Base-by-base conservation (phyloP, 2,888 invertebrate genomes). In the Drosophila aldrichi region DNA sequence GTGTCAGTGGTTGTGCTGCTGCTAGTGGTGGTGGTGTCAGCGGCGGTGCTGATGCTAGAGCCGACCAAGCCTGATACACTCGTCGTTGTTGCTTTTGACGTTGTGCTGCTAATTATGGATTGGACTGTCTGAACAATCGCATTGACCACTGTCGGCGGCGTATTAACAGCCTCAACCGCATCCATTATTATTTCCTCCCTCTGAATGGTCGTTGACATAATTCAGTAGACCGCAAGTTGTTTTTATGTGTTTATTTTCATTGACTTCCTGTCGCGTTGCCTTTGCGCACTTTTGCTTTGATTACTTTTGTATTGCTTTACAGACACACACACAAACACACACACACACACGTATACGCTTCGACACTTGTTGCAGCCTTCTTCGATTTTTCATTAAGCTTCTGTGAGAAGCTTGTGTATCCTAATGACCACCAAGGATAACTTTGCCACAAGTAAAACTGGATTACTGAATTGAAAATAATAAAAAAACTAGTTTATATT, bases 51-150 rank as follows among this genome's bases (percentile, higher is more conserved):
- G 22, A 70, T 34, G 44, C 65, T 46, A 67, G 66, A 69, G 67
- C 52, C 54, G 71, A 6, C 46, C 3, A 58, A 25, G 14, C 18
- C 64, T 57, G 68, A 36, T 20, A 44, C 41, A 52, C 68, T 68
- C 51, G 72, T 68, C 51, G 72, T 61, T 56, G 72, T 63, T 68
- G 81, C 48, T 58, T 58, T 56, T 62, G 79, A 60, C 69, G 73
- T 78, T 72, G 81, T 79, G 56, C 70, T 88, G 70, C 89, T 89
- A 88, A 89, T 90, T 84, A 90, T 84, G 68, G 84, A 62, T 57
- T 84, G 79, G 58, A 87, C 72, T 65, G 89, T 86, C 79, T 81
- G 75, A 56, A 64, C 81, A 74, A 89, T 77, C 64, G 68, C 70
- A 49, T 73, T 81, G 66, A 67, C 51, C 57, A 79, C 59, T 22